Conservation (phyloP, 1,140 invertebrate genomes). For the Panulirus ornatus region DNA sequence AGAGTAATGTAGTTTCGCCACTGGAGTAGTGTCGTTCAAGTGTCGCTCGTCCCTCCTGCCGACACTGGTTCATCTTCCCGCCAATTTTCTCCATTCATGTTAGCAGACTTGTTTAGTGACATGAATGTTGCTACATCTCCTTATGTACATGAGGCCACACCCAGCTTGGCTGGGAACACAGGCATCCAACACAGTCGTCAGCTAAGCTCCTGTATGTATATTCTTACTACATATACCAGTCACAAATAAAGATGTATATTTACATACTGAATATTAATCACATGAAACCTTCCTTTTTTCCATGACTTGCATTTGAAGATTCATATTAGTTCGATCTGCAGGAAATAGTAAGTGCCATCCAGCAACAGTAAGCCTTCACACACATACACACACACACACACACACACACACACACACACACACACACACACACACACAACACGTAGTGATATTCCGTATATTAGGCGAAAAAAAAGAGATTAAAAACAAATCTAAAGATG, state of each 20-base stretch:
- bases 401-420: slow-evolving; percentile 55
- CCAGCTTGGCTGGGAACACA: no score
- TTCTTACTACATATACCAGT: not conserved
- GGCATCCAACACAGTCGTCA: no score
- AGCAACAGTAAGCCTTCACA: not conserved
- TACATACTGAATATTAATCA: not conserved
- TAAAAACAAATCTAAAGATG: not conserved
- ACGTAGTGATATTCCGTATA: not conserved
- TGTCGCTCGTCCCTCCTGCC: no score
- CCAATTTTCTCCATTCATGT: no score
- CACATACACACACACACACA: slow-evolving; percentile 46
- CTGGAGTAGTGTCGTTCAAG: no score
- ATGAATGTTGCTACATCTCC: no score
- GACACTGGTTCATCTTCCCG: no score
- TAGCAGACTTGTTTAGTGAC: no score
- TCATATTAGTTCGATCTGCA: not conserved
- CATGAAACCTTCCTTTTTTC: not conserved
- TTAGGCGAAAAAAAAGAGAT: not conserved
- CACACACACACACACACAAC: slow-evolving; percentile 20
- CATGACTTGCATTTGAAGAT: not conserved
- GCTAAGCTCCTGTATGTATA: not conserved
- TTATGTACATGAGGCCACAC: no score
- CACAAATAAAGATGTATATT: not conserved
- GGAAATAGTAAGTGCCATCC: not conserved
- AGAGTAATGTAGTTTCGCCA: no score